Evolutionary conservation across 2,797 vertebrate species (phyloP).

Genomic region (Valencia hispanica): DNA sequence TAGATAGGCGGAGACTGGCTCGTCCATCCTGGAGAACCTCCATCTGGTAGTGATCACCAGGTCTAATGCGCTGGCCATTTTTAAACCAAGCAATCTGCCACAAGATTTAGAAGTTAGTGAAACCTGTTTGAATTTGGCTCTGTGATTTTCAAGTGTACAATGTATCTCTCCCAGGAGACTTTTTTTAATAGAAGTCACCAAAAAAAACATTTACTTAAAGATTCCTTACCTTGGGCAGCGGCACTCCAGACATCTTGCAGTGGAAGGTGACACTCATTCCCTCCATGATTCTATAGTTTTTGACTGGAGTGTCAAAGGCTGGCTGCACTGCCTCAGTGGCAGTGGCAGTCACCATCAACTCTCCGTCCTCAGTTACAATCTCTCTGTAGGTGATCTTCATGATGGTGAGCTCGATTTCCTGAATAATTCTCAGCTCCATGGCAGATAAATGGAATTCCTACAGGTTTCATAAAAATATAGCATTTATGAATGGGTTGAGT

Average conservation of each 20-base stretch:
- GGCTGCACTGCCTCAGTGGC: conserved; percentile 86
- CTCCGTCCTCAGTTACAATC: conserved; percentile 91
- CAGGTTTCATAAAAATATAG: conserved; percentile 4
- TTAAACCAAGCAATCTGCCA: conserved; percentile 94
- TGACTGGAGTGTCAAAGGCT: conserved; percentile 87
- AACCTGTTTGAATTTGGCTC: neutral
- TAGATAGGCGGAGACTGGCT: conserved; percentile 89
- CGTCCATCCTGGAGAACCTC: conserved; percentile 92
- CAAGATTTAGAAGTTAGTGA: neutral
- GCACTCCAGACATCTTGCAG: conserved; percentile 91
- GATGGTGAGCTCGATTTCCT: conserved; percentile 93
- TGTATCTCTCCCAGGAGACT: neutral
- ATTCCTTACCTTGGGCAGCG: conserved; percentile 89
- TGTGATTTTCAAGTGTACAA: neutral
- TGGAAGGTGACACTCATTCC: conserved; percentile 95
- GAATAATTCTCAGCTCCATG: conserved; percentile 92
- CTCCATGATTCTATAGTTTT: conserved; percentile 93
- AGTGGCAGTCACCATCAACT: conserved; percentile 87
- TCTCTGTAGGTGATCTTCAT: conserved; percentile 92
- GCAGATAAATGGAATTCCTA: conserved; percentile 95
- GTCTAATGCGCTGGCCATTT: conserved; percentile 91
- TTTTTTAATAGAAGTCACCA: neutral
- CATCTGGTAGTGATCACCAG: conserved; percentile 88
- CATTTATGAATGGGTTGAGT: conserved; percentile 1
- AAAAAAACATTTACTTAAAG: neutral